A percentile compares a stretch with the other conserved stretches of the same genome.
These are phyloP conservation scores for Batillaria attramentaria DNA, from an alignment of 1,140 invertebrate species.

Conservation along the genomic window DNA sequence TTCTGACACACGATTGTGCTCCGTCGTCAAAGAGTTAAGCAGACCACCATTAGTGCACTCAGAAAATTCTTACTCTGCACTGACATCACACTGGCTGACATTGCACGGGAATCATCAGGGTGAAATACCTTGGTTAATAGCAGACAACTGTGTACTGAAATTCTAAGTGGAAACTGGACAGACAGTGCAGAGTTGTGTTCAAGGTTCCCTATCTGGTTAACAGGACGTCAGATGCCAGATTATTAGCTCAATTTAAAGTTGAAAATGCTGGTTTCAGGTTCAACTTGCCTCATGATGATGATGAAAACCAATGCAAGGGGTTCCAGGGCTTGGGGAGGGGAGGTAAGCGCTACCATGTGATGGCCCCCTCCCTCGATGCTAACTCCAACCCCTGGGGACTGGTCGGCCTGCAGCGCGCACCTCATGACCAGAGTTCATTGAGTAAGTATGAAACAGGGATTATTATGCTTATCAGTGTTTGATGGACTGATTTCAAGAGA, in stretches of 20 bases:
- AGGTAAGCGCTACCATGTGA: slow-evolving; percentile 77
- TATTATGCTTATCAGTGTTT: too few species aligned
- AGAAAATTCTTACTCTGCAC: too few species aligned
- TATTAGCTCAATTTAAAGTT: too few species aligned
- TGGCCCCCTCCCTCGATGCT: slow-evolving; percentile 90
- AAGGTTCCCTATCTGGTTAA: neutral
- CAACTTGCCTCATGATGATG: slow-evolving; percentile 90
- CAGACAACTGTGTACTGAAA: too few species aligned
- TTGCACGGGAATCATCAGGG: too few species aligned
- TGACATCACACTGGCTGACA: too few species aligned
- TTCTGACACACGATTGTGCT: too few species aligned
- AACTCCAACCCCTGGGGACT: slow-evolving; percentile 85
- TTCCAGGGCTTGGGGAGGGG: slow-evolving; percentile 40
- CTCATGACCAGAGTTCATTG: slow-evolving; percentile 91
- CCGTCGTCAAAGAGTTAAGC: too few species aligned
- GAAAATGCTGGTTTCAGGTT: slow-evolving; percentile 81
- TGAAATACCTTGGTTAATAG: too few species aligned
- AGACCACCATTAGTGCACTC: too few species aligned
- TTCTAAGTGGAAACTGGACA: too few species aligned
- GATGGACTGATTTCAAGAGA: too few species aligned
- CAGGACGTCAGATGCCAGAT: neutral
- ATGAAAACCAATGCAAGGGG: slow-evolving; percentile 79
- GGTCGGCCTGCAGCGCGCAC: slow-evolving; percentile 88
- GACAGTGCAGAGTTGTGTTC: neutral
- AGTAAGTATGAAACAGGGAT: slow-evolving; percentile 77